Conservation (phyloP, 2,888 invertebrate genomes). For the Rhagonycha lutea region DNA sequence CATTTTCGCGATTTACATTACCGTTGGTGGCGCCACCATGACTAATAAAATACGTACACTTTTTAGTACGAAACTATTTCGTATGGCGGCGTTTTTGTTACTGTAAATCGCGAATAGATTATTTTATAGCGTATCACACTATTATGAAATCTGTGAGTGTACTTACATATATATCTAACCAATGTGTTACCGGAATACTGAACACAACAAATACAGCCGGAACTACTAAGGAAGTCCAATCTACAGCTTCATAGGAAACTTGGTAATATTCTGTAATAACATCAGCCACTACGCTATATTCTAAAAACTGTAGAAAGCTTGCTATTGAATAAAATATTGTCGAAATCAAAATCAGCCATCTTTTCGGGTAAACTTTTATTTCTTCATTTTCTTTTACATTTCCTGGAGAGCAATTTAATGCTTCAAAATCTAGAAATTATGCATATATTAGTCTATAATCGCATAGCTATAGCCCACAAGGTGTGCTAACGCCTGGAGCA, state of each 20-base stretch:
- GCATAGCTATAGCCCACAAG: no score
- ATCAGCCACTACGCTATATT: conserved; percentile 89
- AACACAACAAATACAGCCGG: conserved; percentile 95
- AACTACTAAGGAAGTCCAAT: conserved; percentile 96
- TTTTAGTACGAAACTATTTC: no score
- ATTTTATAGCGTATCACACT: no score
- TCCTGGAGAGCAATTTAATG: not conserved
- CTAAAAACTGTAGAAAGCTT: conserved; percentile 94
- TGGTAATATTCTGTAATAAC: conserved; percentile 76
- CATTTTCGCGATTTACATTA: no score
- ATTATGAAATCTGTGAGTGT: not conserved
- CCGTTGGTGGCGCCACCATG: no score
- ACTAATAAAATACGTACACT: no score
- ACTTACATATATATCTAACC: conserved; percentile 88
- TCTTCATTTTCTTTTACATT: not conserved
- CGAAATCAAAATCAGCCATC: conserved; percentile 83
- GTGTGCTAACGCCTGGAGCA: no score
- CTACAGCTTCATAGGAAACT: conserved; percentile 72
- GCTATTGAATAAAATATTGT: conserved; percentile 87
- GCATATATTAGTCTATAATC: no score
- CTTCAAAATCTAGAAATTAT: not conserved
- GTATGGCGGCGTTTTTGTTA: no score
- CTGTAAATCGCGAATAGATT: no score
- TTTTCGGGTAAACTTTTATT: conserved; percentile 56
- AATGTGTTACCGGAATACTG: conserved; percentile 93